Evolutionary conservation across 2,113 vertebrate species (phyloP).

Genomic region (Proterorhinus semilunaris): DNA sequence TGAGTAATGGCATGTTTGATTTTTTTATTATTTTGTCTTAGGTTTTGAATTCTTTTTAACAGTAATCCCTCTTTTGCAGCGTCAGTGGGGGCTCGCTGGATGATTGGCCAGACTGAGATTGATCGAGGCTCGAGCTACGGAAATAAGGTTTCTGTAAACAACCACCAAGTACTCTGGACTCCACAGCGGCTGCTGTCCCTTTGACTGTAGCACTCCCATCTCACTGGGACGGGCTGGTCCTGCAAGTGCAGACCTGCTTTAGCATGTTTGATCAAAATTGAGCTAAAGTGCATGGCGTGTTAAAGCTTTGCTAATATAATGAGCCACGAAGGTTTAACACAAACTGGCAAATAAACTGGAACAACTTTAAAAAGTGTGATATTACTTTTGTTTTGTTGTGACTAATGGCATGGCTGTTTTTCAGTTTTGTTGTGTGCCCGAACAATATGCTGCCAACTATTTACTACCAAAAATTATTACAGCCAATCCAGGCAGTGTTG

Average conservation of each 20-base stretch:
- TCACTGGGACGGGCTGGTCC: background rate
- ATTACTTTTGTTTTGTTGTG: background rate
- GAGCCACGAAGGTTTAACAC: background rate
- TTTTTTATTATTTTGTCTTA: background rate
- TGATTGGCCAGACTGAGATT: conserved; percentile 96
- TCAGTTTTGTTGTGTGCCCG: background rate
- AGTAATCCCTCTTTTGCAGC: conserved; percentile 66
- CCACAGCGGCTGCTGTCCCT: conserved; percentile 22
- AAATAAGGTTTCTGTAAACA: conserved; percentile 77
- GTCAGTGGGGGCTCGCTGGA: conserved; percentile 90
- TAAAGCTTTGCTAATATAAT: background rate
- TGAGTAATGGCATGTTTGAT: background rate
- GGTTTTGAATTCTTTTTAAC: background rate
- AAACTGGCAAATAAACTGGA: conserved; percentile 1
- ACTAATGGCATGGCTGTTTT: background rate
- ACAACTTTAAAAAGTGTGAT: no score
- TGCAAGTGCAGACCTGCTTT: conserved; percentile 35
- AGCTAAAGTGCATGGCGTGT: background rate
- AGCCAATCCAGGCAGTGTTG: no score
- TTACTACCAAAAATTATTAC: no score
- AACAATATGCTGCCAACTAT: no score
- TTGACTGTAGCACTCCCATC: background rate
- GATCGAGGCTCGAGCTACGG: conserved; percentile 90
- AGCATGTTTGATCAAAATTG: background rate
- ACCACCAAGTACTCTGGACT: conserved; percentile 57